Conservation (phyloP, 2,113 vertebrate genomes). For the Larimichthys crocea region DNA sequence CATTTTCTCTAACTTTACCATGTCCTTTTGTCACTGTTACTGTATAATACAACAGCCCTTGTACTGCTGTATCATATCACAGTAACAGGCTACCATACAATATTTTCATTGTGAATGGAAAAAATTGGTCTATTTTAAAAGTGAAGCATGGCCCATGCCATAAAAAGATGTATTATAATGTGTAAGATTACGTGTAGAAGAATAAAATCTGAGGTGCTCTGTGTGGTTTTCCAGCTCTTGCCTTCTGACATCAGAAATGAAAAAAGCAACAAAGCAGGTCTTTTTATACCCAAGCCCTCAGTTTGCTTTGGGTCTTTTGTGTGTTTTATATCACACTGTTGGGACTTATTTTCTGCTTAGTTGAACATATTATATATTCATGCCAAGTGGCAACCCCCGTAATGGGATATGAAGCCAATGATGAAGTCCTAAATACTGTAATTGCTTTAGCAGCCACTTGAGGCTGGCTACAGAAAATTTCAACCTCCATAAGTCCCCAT, state of each 20-base stretch:
- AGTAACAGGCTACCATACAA: background rate
- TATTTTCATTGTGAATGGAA: background rate
- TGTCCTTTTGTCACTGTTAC: background rate
- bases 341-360: background rate
- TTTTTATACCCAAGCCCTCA: background rate
- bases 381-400: no score
- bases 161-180: background rate
- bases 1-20: no score
- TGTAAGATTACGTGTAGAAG: background rate
- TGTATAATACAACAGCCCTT: background rate
- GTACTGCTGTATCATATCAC: background rate
- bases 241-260: constrained; percentile 12
- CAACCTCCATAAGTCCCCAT: no score
- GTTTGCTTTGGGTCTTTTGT: constrained; percentile 4
- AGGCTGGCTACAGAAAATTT: no score
- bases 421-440: no score
- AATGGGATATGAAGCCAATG: no score
- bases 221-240: constrained; percentile 14
- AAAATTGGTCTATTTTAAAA: background rate
- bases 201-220: background rate
- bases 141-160: background rate
- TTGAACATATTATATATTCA: no score
- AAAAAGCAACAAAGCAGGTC: background rate
- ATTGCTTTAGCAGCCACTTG: no score
- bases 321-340: background rate